Base-by-base conservation (phyloP, 2,797 vertebrate species). In the Odontamblyopus lacepedii region DNA sequence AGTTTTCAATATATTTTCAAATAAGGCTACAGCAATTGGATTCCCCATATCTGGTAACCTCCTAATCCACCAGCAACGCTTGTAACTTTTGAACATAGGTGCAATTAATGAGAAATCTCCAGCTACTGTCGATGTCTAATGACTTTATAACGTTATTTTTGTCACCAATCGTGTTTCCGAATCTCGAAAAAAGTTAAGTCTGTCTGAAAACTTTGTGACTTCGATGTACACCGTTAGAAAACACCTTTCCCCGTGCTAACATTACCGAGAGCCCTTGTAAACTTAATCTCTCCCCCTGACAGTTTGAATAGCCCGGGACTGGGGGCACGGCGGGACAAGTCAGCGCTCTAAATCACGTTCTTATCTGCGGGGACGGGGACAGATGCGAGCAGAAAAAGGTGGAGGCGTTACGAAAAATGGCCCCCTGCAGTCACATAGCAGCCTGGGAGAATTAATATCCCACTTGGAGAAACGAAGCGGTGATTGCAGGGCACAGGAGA, bases 381-480 rank as follows among this genome's bases (percentile, higher is more conserved):
- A 76, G 55, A 73, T 65, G 57, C 23, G 62, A 38, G 56, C 61
- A 73, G 59, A 71, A 69, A 60, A 69, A 62, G 63, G 65, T 76
- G 59, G 35, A 68, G 51, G 62, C 56, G 32, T 74, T 19, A 62
- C 73, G 1, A 41, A 38, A 30, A 74, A 67, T 66, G 8, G 27
- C 55, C 60, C 80, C 77, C 62, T 68, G 59, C 66, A 67, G 70
- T 82, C 76, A 75, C 51, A 74, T 80, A 73, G 78, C 78, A 78
- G 78, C 80, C 63, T 38, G 75, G 77, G 62, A 83, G 85, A 84
- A 88, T 89, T 74, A 85, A 85, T 81, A 87, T 79, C 83, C 59
- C 73, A 69, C 63, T 74, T 77, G 82, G 87, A 90, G 81, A 89
- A 86, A 88, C 87, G 87, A 83, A 88, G 84, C 82, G 83, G 83